phyloP scores from a whole-genome alignment of 92 coral and sea anemone species.

The Pocillopora grandis region DNA sequence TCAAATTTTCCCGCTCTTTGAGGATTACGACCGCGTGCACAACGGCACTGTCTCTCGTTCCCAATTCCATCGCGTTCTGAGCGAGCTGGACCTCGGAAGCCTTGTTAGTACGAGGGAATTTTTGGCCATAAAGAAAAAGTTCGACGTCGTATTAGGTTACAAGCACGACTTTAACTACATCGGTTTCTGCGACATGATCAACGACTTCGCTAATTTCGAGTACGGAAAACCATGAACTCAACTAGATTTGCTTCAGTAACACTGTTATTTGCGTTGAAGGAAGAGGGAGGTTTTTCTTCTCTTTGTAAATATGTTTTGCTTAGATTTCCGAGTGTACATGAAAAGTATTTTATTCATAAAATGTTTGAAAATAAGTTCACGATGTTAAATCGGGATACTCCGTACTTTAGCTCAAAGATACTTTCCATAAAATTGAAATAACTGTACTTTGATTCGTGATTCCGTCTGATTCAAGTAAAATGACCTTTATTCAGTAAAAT shows the following conservation, averaged over 20 bases:
- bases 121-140: slow-evolving; percentile 79
- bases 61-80: slow-evolving; percentile 97
- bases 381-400: neutral
- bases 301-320: neutral
- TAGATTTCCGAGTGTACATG: slow-evolving; percentile 22
- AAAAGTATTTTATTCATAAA: slow-evolving; percentile 13
- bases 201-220: slow-evolving; percentile 91
- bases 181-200: slow-evolving; percentile 88
- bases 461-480: neutral
- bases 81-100: slow-evolving; percentile 96
- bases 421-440: neutral
- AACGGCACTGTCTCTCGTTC: slow-evolving; percentile 96
- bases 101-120: slow-evolving; percentile 93
- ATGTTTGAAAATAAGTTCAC: neutral
- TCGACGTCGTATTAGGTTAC: slow-evolving; percentile 91
- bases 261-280: neutral
- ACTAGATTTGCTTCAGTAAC: neutral
- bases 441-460: neutral
- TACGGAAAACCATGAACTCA: slow-evolving; percentile 82
- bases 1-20: slow-evolving; percentile 99
- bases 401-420: neutral
- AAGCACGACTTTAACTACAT: slow-evolving; percentile 98
- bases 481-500: neutral
- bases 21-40: slow-evolving; percentile 98
- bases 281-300: neutral